Percentiles rank a stretch among this genome's conserved stretches.
Evolutionary conservation across 2,113 vertebrate species (phyloP).

Genomic region (Eulemur macaco): DNA sequence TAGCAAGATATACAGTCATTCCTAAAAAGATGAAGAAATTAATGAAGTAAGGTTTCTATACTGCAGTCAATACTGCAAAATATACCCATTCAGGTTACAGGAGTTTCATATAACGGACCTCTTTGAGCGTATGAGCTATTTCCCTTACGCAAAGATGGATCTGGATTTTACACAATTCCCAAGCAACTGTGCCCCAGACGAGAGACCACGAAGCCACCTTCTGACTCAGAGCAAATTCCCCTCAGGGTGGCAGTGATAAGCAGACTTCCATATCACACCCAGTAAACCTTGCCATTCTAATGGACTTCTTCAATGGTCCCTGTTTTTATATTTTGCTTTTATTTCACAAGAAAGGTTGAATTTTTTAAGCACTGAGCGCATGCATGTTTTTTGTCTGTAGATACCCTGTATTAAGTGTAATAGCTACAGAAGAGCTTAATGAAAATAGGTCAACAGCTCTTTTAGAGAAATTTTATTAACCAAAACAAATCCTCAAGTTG

Average conservation of each 20-base stretch:
- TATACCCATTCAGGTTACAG: not conserved
- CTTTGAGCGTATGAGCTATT: not conserved
- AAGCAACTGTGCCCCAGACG: not conserved
- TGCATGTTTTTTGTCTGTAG: not conserved
- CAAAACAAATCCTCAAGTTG: not conserved
- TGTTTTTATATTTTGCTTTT: not conserved
- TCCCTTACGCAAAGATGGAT: not conserved
- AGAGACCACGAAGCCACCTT: not conserved
- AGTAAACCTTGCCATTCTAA: not conserved
- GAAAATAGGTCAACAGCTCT: not conserved
- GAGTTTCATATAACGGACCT: not conserved
- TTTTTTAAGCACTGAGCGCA: not conserved
- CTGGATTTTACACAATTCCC: not conserved
- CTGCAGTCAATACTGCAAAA: not conserved
- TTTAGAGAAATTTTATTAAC: not conserved
- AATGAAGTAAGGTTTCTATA: not conserved
- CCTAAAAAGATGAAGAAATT: not conserved
- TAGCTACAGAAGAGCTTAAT: not conserved
- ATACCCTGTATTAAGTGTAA: not conserved
- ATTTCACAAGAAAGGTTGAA: not conserved
- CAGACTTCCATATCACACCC: rapidly evolving
- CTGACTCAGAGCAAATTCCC: not conserved
- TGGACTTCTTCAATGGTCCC: not conserved
- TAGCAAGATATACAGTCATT: not conserved
- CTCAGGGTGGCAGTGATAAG: rapidly evolving